Base-by-base conservation (phyloP, 2,888 invertebrate species). In the Apotomis capreana region DNA sequence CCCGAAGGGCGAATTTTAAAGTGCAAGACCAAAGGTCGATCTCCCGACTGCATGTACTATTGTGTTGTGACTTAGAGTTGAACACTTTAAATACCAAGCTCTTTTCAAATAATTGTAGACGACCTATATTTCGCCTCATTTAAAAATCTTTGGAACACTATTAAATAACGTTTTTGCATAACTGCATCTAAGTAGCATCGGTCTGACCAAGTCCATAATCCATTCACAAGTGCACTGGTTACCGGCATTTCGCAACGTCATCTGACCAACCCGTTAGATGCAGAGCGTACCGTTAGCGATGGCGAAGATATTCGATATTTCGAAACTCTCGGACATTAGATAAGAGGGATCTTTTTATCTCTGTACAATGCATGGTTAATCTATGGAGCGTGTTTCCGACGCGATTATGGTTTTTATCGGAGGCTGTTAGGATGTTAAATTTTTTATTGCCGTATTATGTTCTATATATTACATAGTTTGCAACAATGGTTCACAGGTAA, bases 311-410 rank as follows among this genome's bases (percentile, higher is more conserved):
- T 65, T 57, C n/a, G 65, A 65, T 65, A 65, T 65, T 65, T 65
- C 65, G 65, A 57, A 65, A 55, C 46, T 37, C 62, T 63, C 52
- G 57, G 67, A 72, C 72, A 68, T 54, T 9, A 72, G 72, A 72
- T 72, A 72, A 72, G 63, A n/a, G 4, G 8, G 1, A 52, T 52
- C 15, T 58, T 46, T 72, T 68, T 72, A 72, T 72, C 72, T 68
- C 44, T 8, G 8, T 6, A 68, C 68, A 72, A 65, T 65, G 65
- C 65, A 62, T 71, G 58, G 67, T 71, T 46, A 68, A 72, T 68
- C 72, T 68, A 65, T 65, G 46, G 72, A 68, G 72, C 72, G 68
- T 72, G 72, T 57, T 63, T 72, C 68, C 68, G 36, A 54, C 40
- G 8, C n/a, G 65, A 65, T 65, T 65, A 65, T 65, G 46, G 55